Evolutionary conservation across 2,888 invertebrate genomes (phyloP).

Genomic region (Tetramorium bicarinatum): DNA sequence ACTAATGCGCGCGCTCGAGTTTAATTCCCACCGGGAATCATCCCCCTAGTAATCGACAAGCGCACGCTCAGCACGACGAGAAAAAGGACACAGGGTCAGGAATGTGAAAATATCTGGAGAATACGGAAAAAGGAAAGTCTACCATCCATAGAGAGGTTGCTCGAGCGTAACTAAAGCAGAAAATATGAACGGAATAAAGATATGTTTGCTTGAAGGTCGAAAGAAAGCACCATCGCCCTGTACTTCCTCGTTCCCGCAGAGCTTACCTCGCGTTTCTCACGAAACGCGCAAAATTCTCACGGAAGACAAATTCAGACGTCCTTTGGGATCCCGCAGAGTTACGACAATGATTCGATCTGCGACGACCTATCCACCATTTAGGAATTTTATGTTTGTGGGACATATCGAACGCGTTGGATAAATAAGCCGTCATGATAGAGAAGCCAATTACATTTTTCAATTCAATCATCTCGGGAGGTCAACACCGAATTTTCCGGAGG

Average conservation of each 20-base stretch:
- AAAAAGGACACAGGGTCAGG: constrained; percentile 28
- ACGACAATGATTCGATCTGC: constrained; percentile 58
- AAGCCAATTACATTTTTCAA: constrained; percentile 31
- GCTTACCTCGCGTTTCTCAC: constrained; percentile 50
- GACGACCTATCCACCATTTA: constrained; percentile 33
- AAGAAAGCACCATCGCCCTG: constrained; percentile 56
- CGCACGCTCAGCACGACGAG: constrained; percentile 16
- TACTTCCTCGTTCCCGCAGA: constrained; percentile 22
- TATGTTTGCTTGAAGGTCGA: constrained; percentile 61
- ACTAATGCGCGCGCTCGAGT: constrained; percentile 35
- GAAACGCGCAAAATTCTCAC: constrained; percentile 54
- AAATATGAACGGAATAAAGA: constrained; percentile 60
- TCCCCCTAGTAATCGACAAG: constrained; percentile 63
- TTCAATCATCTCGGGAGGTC: background rate
- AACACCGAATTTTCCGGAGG: background rate
- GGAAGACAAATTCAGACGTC: constrained; percentile 80
- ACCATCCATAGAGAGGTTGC: constrained; percentile 54
- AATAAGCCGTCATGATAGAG: background rate
- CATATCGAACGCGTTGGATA: constrained; percentile 1
- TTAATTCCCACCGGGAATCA: constrained; percentile 60
- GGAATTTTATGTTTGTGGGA: constrained; percentile 50
- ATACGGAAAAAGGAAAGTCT: constrained; percentile 26
- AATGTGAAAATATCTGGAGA: constrained; percentile 49
- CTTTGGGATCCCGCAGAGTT: constrained; percentile 73
- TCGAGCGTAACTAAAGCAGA: constrained; percentile 39